Base-by-base conservation (phyloP, 2,113 vertebrate species). In the Sporophila hypoxantha region DNA sequence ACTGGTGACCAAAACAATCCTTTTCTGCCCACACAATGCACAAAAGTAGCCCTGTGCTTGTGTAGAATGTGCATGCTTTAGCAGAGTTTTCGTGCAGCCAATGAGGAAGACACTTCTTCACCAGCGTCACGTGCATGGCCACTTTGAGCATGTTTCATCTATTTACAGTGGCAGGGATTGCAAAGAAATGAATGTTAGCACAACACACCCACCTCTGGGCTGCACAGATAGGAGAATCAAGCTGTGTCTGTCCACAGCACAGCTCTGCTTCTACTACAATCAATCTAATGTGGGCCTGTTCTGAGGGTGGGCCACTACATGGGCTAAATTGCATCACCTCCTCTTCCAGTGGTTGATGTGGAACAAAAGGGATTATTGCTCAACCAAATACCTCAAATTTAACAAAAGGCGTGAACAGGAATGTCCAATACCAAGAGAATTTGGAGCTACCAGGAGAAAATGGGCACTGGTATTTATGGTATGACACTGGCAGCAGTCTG, bases 51-150 rank as follows among this genome's bases (percentile, higher is more conserved):
- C 46, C 30, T 0, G 2, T 64, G 53, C 41, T 84, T 67, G 47
- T 41, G 34, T 37, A 64, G 64, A 78, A 60, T 0, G 0, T 0
- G 2, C 13, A 17, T 7, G 5, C 44, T 87, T 78, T 30, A 69
- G 44, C 14, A 60, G 29, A 53, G 47, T 10, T 76, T 59, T 75
- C 25, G n/a, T 12, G 3, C 37, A 34, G 29, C 12, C 59, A n/a
- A 2, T 14, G 8, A 65, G 37, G 52, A 85, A 62, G 23, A 50
- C 0, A 0, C 8, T 26, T 88, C 37, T 36, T 67, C 42, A 60
- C 17, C 53, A 64, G 49, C 17, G 44, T 75, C 47, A 26, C 3
- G 12, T 2, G 21, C n/a, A 26, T 0, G 4, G 69, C 61, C 19
- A 21, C 27, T 77, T 47, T 5, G 14, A 78, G n/a, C 14, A 39